These are phyloP conservation scores for Hoplostethus atlanticus DNA, from an alignment of 2,797 vertebrate genomes.

Conservation along the genomic window DNA sequence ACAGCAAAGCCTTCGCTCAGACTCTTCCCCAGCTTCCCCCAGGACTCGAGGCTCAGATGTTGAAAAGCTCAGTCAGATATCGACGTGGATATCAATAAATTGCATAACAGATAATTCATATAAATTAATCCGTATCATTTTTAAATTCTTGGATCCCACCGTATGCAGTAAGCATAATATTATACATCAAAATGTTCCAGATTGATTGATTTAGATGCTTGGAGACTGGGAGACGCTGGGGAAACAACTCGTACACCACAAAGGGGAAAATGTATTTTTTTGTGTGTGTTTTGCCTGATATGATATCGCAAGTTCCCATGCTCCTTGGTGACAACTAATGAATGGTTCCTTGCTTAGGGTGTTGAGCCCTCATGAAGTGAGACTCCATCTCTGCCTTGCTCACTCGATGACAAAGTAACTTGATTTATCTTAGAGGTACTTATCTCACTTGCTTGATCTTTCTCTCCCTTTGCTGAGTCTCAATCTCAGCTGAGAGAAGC, in stretches of 20 bases:
- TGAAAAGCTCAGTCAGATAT: constrained; percentile 16
- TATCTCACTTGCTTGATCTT: constrained; percentile 52
- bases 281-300: constrained; percentile 13
- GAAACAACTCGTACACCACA: constrained; percentile 37
- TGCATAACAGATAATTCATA: not conserved
- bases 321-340: constrained; percentile 59
- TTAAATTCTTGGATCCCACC: constrained; percentile 10
- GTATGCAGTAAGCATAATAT: constrained; percentile 18
- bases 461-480: constrained; percentile 71
- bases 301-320: constrained; percentile 51
- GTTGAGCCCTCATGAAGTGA: constrained; percentile 65
- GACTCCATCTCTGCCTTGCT: constrained; percentile 52
- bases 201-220: constrained; percentile 33
- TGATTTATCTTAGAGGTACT: constrained; percentile 75
- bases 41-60: constrained; percentile 28
- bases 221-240: constrained; percentile 56
- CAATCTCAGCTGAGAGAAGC: constrained; percentile 71
- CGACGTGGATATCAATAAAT: not conserved
- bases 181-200: constrained; percentile 15
- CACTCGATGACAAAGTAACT: constrained; percentile 52
- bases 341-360: constrained; percentile 61
- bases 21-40: constrained; percentile 50
- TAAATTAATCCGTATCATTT: constrained; percentile 6
- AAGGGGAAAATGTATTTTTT: constrained; percentile 42
- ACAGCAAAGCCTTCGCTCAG: constrained; percentile 51